A percentile compares a stretch with the other conserved stretches of the same genome.
Evolutionary conservation across 2,888 invertebrate species (phyloP).

Genomic region (Alloplasta piceator): DNA sequence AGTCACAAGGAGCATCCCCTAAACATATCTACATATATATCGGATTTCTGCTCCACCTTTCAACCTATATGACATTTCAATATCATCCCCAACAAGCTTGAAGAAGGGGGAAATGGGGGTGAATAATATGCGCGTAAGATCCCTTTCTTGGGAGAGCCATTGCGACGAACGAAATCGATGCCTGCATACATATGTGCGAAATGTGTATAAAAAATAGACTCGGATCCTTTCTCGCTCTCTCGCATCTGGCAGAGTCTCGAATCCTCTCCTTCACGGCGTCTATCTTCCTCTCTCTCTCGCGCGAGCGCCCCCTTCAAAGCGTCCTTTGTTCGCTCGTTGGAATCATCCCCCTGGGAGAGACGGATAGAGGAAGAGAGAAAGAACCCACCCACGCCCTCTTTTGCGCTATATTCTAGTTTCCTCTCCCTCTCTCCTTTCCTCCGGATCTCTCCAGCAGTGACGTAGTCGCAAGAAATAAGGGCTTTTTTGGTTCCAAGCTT

Average conservation of each 20-base stretch:
- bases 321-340: slow-evolving; percentile 76
- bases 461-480: slow-evolving; percentile 3
- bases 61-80: slow-evolving; percentile 23
- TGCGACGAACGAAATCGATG: slow-evolving; percentile 17
- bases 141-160: slow-evolving; percentile 24
- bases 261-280: not conserved
- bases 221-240: slow-evolving; percentile 52
- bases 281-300: slow-evolving; percentile 57
- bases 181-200: slow-evolving; percentile 24
- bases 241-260: slow-evolving; percentile 42
- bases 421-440: slow-evolving; percentile 44
- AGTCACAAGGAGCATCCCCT: not conserved
- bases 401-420: not conserved
- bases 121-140: slow-evolving; percentile 58
- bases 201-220: slow-evolving; percentile 44
- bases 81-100: slow-evolving; percentile 13
- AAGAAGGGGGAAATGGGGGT: slow-evolving; percentile 15
- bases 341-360: slow-evolving; percentile 72
- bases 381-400: slow-evolving; percentile 2
- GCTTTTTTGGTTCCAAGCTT: slow-evolving; percentile 14
- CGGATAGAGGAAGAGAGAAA: not conserved
- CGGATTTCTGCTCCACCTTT: slow-evolving; percentile 33
- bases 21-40: slow-evolving; percentile 20
- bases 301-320: slow-evolving; percentile 75
- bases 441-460: slow-evolving; percentile 14